Evolutionary conservation across 2,113 vertebrate species (phyloP), one percentile per base, ranked within the genome.

Genomic region (Oxygymnocypris stewartii): DNA sequence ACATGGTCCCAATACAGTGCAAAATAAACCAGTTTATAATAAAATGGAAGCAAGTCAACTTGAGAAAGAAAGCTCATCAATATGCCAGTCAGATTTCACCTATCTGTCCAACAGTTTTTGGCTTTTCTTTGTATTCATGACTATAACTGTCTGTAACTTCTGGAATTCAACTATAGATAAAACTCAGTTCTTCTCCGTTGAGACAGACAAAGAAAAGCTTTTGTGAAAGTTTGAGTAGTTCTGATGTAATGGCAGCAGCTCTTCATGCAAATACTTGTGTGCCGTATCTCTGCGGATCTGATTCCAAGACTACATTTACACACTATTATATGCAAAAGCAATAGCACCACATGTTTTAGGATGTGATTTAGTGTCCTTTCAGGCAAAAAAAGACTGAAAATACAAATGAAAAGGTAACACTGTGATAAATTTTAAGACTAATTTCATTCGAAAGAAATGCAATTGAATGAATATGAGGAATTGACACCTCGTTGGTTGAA

Each of bases 251-350:
- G 63, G 51, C 44, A 51, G 81, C 63, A 69, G 81, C 42, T 82
- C 81, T 51, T 9, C 44, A n/a, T 37, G 63, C 81, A 82, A 82
- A 71, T 82, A 44, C 25, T 23, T 35, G n/a, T 7, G 44, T 3
- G 5, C n/a, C 8, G 59, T 25, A 20, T 93, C 94, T 94, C 94
- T 94, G 94, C 94, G 94, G 44, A 71, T 51, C 42, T 82, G 20
- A 82, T 31, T 12, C 11, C 18, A 35, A 71, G 25, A 35, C 65
- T 49, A 31, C 81, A 82, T 82, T 67, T 51, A 71, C 25, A 51
- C 81, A 54, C 81, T 20, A 69, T 69, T 69, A 69, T 65, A 47
- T 81, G 57, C n/a, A 63, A 63, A 80, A 42, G 57, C 35, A 67
- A 44, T 28, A 28, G 18, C 44, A 8, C 18, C 18, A 0, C 59